phyloP scores from a whole-genome alignment of 2,113 vertebrate genomes.

The Irena cyanogastra region DNA sequence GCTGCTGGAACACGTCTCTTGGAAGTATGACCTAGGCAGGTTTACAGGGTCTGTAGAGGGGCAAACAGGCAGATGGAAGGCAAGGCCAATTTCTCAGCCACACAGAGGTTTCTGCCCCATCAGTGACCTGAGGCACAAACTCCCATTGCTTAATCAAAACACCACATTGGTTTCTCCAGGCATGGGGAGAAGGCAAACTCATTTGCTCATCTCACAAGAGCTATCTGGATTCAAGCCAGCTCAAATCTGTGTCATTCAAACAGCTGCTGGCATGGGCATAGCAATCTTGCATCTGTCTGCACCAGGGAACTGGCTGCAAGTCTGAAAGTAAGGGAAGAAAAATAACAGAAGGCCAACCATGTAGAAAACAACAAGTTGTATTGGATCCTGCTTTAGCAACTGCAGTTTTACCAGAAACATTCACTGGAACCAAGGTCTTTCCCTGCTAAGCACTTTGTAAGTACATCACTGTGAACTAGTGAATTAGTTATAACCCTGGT shows the following conservation, averaged over 20 bases:
- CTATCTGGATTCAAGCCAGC: not conserved
- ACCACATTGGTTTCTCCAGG: not conserved
- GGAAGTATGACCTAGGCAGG: not conserved
- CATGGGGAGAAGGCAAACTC: not conserved
- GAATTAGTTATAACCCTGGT: not conserved
- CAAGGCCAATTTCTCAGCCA: not conserved
- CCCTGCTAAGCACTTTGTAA: not conserved
- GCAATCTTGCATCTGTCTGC: not conserved
- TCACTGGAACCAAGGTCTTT: not conserved
- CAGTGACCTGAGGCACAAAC: not conserved
- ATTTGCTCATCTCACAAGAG: not conserved
- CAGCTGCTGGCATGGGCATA: not conserved
- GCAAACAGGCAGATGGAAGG: not conserved
- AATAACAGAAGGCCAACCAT: not conserved
- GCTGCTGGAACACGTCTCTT: not conserved
- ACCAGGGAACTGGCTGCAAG: not conserved
- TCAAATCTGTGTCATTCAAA: not conserved
- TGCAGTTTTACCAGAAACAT: not conserved
- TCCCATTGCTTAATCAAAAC: not conserved
- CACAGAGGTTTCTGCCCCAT: not conserved
- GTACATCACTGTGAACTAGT: not conserved
- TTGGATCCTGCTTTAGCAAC: not conserved
- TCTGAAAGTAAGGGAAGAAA: not conserved
- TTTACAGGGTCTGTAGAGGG: not conserved
- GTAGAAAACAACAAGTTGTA: not conserved